Percentiles rank a stretch among this genome's conserved stretches.
Conservation (phyloP, 2,888 invertebrate genomes). For the Cotesia congregata region DNA sequence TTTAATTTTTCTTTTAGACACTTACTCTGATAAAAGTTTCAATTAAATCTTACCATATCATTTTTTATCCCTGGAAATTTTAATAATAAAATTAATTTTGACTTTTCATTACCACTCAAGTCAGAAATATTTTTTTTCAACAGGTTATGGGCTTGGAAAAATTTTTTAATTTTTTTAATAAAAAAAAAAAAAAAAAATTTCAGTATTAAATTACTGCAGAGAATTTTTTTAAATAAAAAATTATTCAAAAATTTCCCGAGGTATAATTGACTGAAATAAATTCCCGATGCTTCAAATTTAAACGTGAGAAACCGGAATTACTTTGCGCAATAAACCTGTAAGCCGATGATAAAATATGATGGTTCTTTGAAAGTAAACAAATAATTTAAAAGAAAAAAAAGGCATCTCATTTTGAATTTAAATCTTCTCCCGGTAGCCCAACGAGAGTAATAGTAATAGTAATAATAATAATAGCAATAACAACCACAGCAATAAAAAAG, state of each 20-base stretch:
- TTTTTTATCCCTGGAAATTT: too few species aligned
- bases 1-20: too few species aligned
- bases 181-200: too few species aligned
- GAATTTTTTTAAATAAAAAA: neutral
- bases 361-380: neutral
- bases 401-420: neutral
- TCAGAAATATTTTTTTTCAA: too few species aligned
- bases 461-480: too few species aligned
- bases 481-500: too few species aligned
- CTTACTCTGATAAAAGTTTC: too few species aligned
- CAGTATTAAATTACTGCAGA: neutral
- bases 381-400: constrained; percentile 1
- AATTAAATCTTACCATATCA: neutral
- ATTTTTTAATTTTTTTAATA: too few species aligned
- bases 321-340: neutral
- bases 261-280: neutral
- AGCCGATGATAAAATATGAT: neutral
- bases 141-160: too few species aligned
- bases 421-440: neutral
- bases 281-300: neutral
- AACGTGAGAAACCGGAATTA: neutral
- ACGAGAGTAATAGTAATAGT: neutral
- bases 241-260: neutral
- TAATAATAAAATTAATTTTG: too few species aligned
- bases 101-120: too few species aligned